Evolutionary conservation across 1,140 invertebrate genomes (phyloP), one percentile per base, ranked within the genome.

Genomic region (Holotrichia oblita): DNA sequence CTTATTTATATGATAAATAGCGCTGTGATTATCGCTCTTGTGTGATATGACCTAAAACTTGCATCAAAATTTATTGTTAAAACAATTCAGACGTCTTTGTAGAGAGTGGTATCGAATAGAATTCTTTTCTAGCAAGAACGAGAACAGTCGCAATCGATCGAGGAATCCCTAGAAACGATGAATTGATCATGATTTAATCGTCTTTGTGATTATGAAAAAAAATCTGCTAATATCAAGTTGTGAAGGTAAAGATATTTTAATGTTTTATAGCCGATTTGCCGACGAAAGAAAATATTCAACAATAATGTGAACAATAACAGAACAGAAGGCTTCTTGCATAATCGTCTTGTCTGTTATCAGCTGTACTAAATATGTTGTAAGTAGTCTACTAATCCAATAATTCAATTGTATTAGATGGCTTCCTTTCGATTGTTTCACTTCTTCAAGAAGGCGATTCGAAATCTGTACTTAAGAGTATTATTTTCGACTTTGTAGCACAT

Each of bases 1-100:
- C 61, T 69, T 69, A 69, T 69, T 69, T 69, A 69, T 69, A 69
- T 20, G 61, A 20, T 69, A 69, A 69, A 69, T 69, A 69, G 61
- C 61, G 61, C 61, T 69, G 20, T 69, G 17, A 69, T 69, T 69
- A 69, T 69, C 61, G 22, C 9, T 69, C 61, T 69, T 34, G 61
- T 14, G 61, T 20, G 61, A 69, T 27, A 22, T 34, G 61, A 69
- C 27, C 20, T 69, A 69, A 69, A 22, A 34, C 22, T 69, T 69
- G 61, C 61, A 69, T 34, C 17, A 69, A 69, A 69, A 27, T n/a
- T 69, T 69, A 22, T 69, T 27, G 61, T 17, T 17, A 69, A 69
- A 69, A 69, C 22, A 69, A 69, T 69, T 69, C 22, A 69, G 27
- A 8, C 61, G 61, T 10, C 12, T 27, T 14, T 69, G 0, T 17